Percentiles rank a stretch among this genome's conserved stretches.
These are phyloP conservation scores for Picathartes gymnocephalus DNA, from an alignment of 2,113 vertebrate genomes.

Conservation along the genomic window DNA sequence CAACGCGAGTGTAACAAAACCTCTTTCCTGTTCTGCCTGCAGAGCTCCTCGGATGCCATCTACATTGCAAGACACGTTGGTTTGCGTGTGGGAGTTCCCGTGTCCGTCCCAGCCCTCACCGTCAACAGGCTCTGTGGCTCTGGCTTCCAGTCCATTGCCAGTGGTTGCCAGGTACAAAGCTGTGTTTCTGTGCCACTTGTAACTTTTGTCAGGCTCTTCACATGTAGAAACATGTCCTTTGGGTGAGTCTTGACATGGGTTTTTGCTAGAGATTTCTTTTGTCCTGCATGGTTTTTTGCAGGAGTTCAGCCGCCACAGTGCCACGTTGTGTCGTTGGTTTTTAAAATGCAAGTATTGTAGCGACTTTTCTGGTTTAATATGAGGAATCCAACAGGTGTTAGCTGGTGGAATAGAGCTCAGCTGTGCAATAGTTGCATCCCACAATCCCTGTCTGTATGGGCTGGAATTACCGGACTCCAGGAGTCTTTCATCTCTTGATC, in stretches of 20 bases:
- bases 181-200: background rate
- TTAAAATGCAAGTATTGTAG: background rate
- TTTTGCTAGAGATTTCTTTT: background rate
- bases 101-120: conserved; percentile 84
- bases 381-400: background rate
- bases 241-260: fast-evolving
- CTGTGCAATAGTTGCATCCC: background rate
- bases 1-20: background rate
- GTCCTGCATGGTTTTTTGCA: background rate
- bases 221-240: fast-evolving
- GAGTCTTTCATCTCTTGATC: background rate
- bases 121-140: conserved; percentile 95
- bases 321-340: background rate
- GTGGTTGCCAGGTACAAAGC: conserved; percentile 85
- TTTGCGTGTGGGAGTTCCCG: conserved; percentile 82
- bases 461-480: background rate
- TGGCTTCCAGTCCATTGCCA: conserved; percentile 93
- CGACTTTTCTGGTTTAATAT: background rate
- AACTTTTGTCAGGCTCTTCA: background rate
- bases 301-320: background rate
- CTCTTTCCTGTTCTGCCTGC: background rate
- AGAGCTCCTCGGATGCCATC: conserved; percentile 83
- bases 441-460: background rate
- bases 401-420: background rate
- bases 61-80: conserved; percentile 92